Base-by-base conservation (phyloP, 2,797 vertebrate species). In the Hapalemur alaotrensis region DNA sequence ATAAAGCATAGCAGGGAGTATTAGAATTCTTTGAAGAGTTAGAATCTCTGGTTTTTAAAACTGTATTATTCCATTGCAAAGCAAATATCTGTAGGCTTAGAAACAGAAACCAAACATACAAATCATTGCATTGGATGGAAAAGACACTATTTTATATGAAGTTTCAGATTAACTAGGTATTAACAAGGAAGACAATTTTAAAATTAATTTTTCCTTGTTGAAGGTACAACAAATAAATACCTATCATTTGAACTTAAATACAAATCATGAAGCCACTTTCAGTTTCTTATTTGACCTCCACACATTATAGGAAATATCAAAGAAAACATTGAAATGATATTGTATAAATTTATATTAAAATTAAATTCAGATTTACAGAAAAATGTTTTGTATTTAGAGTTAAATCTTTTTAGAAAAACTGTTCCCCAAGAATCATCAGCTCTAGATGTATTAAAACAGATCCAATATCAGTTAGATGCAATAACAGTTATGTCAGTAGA, bases 81-180 rank as follows among this genome's bases (percentile, higher is more conserved):
- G 35, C 35, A 92, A 92, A 41, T 52, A 38, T 28, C 32, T 46
- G 4, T 25, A 92, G n/a, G 41, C 81, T 54, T 79, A 63, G 70
- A 86, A 50, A 43, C 46, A 96, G 67, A 95, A 78, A 82, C 7
- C 28, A 78, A 90, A 65, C 50, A 87, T 22, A 91, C 88, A 93
- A 78, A 54, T 93, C 43, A 12, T 86, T 82, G 22, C 38, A 41
- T 20, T 48, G 17, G 32, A 17, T 63, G 38, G 59, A 57, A 89
- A 80, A 89, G 38, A 73, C 32, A 52, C 30, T 78, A 20, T 83
- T 88, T 63, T 89, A 28, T 25, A 57, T 2, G 72, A 94, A 76
- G 20, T 13, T 54, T 88, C 69, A 83, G 52, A 43, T 83, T 82
- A 78, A 61, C 28, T 28, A 92, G 35, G 20, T 46, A 72, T 67